These are phyloP conservation scores for Oasisia sp. DNA, from an alignment of 2,888 invertebrate species.

Conservation along the genomic window DNA sequence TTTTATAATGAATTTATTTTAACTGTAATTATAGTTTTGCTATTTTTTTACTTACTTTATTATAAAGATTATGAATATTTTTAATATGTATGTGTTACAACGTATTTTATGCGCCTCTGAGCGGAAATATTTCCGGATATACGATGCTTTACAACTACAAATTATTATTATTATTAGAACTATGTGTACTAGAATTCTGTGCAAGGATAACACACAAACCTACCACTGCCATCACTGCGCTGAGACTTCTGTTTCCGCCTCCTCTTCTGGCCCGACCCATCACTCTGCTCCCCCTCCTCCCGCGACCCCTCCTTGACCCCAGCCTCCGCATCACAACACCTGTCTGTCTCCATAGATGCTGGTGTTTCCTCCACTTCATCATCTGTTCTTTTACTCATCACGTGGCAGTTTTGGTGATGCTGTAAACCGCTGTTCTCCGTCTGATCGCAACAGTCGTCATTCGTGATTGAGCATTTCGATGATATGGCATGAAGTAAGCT, in stretches of 20 bases:
- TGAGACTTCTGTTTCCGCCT: background rate
- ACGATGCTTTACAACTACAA: no score
- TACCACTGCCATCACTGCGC: background rate
- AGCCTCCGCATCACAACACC: background rate
- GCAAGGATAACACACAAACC: background rate
- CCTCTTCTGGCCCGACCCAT: background rate
- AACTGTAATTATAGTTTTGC: no score
- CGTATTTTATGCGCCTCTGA: no score
- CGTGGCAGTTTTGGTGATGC: background rate
- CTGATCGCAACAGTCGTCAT: background rate
- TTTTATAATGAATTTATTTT: no score
- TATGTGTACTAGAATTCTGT: background rate
- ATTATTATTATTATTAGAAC: no score
- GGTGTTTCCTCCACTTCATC: background rate
- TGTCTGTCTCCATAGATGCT: background rate
- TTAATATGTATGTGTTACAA: no score
- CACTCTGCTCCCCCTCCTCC: background rate
- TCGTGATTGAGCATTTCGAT: slow-evolving; percentile 2
- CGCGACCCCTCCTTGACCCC: background rate
- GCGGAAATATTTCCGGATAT: no score
- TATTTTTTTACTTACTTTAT: no score
- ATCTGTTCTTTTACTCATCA: background rate
- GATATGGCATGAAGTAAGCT: background rate
- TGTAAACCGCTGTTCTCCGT: background rate
- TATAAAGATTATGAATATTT: no score